A percentile compares a stretch with the other conserved stretches of the same genome.
Evolutionary conservation across 2,113 vertebrate genomes (phyloP).

Genomic region (Pterophyllum scalare): DNA sequence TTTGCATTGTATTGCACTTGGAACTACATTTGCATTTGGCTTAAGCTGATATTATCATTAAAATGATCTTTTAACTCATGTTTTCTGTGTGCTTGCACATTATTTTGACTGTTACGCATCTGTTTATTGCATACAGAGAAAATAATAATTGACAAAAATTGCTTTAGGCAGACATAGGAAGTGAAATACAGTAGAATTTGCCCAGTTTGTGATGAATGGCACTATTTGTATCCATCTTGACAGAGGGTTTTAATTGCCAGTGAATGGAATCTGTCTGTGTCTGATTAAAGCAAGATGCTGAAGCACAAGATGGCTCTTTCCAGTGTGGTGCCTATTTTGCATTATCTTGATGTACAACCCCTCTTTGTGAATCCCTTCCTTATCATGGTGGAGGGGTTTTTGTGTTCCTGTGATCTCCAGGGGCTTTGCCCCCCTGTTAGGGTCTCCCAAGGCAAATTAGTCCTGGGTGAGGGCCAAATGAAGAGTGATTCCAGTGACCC

Average conservation of each 20-base stretch:
- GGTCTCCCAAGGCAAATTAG: no score
- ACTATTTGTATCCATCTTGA: constrained; percentile 17
- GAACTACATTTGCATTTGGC: background rate
- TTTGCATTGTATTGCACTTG: background rate
- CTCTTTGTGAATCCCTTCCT: background rate
- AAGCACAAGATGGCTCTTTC: constrained; percentile 23
- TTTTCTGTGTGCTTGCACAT: background rate
- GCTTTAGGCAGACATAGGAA: background rate
- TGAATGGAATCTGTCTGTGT: constrained; percentile 42
- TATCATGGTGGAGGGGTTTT: no score
- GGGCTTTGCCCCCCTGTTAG: no score
- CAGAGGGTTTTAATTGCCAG: constrained; percentile 25
- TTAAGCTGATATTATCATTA: background rate
- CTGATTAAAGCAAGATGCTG: constrained; percentile 51
- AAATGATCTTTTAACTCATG: background rate
- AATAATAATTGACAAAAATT: background rate
- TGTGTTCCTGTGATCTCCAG: no score
- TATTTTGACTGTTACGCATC: background rate
- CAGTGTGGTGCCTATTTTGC: constrained; percentile 22
- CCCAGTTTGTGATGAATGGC: constrained; percentile 23
- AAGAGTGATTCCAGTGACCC: no score
- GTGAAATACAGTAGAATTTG: constrained; percentile 7
- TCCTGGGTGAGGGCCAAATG: no score
- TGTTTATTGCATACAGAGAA: background rate
- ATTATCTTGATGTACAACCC: background rate